A percentile compares a stretch with the other conserved stretches of the same genome.
Conservation (phyloP, 1,140 invertebrate species). For the Sycophaga agraensis region DNA sequence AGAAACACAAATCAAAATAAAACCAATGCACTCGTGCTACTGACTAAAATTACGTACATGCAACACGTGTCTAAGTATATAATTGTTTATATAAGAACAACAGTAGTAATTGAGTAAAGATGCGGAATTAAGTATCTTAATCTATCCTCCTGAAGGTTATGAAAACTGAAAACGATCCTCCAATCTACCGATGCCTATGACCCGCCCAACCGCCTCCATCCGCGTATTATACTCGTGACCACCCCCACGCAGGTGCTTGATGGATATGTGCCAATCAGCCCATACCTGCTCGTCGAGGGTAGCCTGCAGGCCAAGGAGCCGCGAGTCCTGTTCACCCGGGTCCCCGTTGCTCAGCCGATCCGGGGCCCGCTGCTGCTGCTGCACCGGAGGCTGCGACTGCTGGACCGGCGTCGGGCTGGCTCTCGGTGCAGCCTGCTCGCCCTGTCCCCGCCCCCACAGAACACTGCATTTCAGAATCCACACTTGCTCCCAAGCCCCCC, state of each 20-base stretch:
- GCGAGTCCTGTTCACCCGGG: conserved; percentile 61
- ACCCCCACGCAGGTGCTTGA: too few species aligned
- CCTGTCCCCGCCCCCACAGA: conserved; percentile 49
- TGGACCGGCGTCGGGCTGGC: conserved; percentile 29
- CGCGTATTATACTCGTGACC: too few species aligned
- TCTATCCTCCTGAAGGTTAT: too few species aligned
- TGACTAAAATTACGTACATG: conserved; percentile 10
- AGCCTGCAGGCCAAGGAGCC: conserved; percentile 77
- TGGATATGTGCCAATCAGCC: too few species aligned
- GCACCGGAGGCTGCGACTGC: conserved; percentile 33
- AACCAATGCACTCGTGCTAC: conserved; percentile 10
- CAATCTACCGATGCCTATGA: too few species aligned
- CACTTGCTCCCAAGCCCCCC: too few species aligned
- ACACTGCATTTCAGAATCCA: conserved; percentile 48
- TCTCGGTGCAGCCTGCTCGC: conserved; percentile 42
- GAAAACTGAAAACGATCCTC: too few species aligned
- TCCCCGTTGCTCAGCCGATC: conserved; percentile 60
- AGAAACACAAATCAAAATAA: too few species aligned
- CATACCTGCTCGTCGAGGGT: conserved; percentile 89
- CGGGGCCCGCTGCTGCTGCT: not conserved
- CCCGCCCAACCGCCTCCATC: too few species aligned
- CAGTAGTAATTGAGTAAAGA: too few species aligned
- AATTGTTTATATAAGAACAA: too few species aligned
- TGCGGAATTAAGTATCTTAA: too few species aligned
- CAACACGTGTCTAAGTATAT: conserved; percentile 7